phyloP scores from a whole-genome alignment of 1,140 invertebrate genomes.

The Orussus abietinus region DNA sequence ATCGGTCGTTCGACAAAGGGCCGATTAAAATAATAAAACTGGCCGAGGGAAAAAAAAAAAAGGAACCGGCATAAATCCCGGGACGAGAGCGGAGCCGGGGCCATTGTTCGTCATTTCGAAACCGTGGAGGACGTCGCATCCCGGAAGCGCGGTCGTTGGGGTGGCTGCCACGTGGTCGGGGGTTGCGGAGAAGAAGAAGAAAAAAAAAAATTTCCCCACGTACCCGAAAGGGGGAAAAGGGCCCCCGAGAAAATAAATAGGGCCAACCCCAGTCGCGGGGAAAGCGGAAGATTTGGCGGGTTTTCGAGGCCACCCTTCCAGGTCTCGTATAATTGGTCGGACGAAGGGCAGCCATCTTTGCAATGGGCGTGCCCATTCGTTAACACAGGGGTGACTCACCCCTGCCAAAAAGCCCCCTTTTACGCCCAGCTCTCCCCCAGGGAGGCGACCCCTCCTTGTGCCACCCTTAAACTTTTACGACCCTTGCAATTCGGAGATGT shows the following conservation, averaged over 20 bases:
- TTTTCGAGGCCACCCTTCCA: slow-evolving; percentile 31
- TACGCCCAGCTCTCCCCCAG: background rate
- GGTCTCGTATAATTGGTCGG: slow-evolving; percentile 41
- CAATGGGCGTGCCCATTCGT: slow-evolving; percentile 41
- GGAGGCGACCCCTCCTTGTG: background rate
- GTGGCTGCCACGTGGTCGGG: too few species aligned
- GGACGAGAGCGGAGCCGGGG: too few species aligned
- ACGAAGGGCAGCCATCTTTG: slow-evolving; percentile 43
- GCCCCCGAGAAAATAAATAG: slow-evolving; percentile 17
- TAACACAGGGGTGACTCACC: slow-evolving; percentile 49
- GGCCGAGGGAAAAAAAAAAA: slow-evolving; percentile 15
- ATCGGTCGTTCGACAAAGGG: too few species aligned
- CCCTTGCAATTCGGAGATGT: slow-evolving; percentile 15
- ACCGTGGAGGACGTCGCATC: too few species aligned
- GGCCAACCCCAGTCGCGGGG: slow-evolving; percentile 29
- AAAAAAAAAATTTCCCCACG: slow-evolving; percentile 5
- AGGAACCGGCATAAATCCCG: too few species aligned
- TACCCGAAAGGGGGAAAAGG: slow-evolving; percentile 10
- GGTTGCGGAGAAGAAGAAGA: background rate
- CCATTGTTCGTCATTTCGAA: too few species aligned
- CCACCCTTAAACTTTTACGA: slow-evolving; percentile 23
- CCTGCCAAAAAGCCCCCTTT: slow-evolving; percentile 32
- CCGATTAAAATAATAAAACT: too few species aligned
- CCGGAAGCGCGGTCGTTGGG: too few species aligned
- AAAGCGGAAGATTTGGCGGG: too few species aligned